phyloP scores from a whole-genome alignment of 2,797 vertebrate species.

The Ptychadena robeensis region DNA sequence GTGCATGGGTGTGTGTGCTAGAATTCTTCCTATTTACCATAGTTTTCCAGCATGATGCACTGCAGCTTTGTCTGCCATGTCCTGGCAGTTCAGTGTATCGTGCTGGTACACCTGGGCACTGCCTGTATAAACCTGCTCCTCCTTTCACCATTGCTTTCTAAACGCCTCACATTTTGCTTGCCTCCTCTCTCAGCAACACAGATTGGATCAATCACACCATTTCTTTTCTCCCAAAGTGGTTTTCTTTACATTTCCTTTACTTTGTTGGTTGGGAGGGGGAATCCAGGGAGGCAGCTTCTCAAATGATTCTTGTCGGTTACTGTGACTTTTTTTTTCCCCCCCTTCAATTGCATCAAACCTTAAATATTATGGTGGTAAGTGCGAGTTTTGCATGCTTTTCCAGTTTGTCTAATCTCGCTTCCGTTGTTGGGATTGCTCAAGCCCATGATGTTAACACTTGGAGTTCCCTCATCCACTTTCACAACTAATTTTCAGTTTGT shows the following conservation, averaged over 20 bases:
- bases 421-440: conserved; percentile 83
- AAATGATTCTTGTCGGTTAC: conserved; percentile 85
- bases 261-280: conserved; percentile 66
- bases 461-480: conserved; percentile 79
- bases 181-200: conserved; percentile 56
- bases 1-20: conserved; percentile 42
- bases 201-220: conserved; percentile 36
- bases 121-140: conserved; percentile 39
- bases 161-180: conserved; percentile 58
- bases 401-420: conserved; percentile 88
- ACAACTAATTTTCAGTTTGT: conserved; percentile 84
- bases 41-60: conserved; percentile 46
- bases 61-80: conserved; percentile 22
- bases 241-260: conserved; percentile 39
- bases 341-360: conserved; percentile 93
- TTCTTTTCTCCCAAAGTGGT: conserved; percentile 27
- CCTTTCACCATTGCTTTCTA: conserved; percentile 55
- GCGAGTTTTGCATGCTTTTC: conserved; percentile 92
- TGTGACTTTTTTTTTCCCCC: conserved; percentile 85
- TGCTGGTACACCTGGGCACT: conserved; percentile 48
- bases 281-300: conserved; percentile 61
- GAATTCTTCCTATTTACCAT: conserved; percentile 18
- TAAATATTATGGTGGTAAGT: conserved; percentile 97
- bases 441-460: conserved; percentile 80
- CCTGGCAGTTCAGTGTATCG: conserved; percentile 29